These are phyloP conservation scores for Cacoxenus indagator DNA, from an alignment of 2,888 invertebrate genomes.

Conservation along the genomic window DNA sequence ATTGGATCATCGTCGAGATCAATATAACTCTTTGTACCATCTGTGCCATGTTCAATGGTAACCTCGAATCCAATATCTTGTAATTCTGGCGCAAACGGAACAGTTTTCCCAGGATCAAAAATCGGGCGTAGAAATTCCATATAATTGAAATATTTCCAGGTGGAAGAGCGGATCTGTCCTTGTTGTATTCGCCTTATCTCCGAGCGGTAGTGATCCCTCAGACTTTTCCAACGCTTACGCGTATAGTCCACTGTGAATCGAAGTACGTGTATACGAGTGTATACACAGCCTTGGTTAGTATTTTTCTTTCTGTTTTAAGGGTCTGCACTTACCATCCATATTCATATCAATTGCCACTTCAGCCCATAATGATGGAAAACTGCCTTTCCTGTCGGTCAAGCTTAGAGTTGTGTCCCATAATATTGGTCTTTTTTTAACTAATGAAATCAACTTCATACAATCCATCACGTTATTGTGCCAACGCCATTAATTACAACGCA, in stretches of 20 bases:
- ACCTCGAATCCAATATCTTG: slow-evolving; percentile 5
- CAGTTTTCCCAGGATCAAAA: slow-evolving; percentile 43
- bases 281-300: not conserved
- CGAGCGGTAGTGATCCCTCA: slow-evolving; percentile 46
- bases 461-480: slow-evolving; percentile 30
- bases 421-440: slow-evolving; percentile 42
- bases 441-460: slow-evolving; percentile 42
- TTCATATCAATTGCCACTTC: slow-evolving; percentile 41
- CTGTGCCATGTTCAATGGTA: slow-evolving; percentile 34
- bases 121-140: slow-evolving; percentile 47
- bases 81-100: slow-evolving; percentile 37
- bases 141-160: slow-evolving; percentile 45
- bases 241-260: slow-evolving; percentile 8
- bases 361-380: slow-evolving; percentile 33
- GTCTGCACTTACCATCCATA: slow-evolving; percentile 36
- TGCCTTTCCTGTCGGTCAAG: slow-evolving; percentile 37
- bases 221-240: slow-evolving; percentile 48
- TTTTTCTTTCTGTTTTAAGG: not conserved
- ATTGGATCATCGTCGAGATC: not conserved
- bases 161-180: slow-evolving; percentile 22
- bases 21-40: not conserved
- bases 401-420: slow-evolving; percentile 50
- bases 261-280: not conserved
- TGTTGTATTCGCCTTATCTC: slow-evolving; percentile 50
- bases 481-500: not conserved